phyloP scores from a whole-genome alignment of 1,140 invertebrate species.

The Euglossa dilemma region DNA sequence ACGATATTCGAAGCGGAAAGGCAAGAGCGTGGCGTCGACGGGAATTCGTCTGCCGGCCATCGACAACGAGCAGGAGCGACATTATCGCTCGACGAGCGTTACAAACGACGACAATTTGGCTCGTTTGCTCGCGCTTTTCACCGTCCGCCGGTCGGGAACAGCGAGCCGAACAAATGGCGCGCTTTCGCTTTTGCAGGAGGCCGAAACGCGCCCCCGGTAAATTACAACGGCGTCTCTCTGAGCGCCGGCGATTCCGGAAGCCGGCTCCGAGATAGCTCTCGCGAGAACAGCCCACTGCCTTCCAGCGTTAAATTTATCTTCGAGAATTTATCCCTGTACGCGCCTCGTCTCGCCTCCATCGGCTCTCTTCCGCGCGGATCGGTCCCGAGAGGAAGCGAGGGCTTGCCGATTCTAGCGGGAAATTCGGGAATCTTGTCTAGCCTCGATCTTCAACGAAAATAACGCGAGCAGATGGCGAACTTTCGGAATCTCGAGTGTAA shows the following conservation, averaged over 20 bases:
- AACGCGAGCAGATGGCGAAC: not conserved
- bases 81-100: not conserved
- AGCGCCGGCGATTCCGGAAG: not conserved
- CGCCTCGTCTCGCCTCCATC: not conserved
- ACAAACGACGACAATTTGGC: slow-evolving; percentile 14
- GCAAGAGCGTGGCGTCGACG: not conserved
- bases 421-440: not conserved
- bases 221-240: slow-evolving; percentile 11
- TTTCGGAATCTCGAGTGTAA: not conserved
- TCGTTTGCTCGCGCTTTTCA: slow-evolving; percentile 23
- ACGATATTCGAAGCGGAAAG: not conserved
- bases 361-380: not conserved
- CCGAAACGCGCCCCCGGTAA: not conserved
- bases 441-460: no score
- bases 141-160: not conserved
- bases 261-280: not conserved
- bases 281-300: no score
- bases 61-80: not conserved
- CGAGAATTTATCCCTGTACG: not conserved
- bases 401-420: not conserved
- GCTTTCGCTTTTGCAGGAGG: not conserved
- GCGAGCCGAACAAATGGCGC: not conserved
- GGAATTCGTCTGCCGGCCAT: not conserved
- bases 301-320: slow-evolving; percentile 22
- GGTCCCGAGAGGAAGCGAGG: no score